These are phyloP conservation scores for Sesamia inferens DNA, from an alignment of 2,888 invertebrate genomes.

Conservation along the genomic window DNA sequence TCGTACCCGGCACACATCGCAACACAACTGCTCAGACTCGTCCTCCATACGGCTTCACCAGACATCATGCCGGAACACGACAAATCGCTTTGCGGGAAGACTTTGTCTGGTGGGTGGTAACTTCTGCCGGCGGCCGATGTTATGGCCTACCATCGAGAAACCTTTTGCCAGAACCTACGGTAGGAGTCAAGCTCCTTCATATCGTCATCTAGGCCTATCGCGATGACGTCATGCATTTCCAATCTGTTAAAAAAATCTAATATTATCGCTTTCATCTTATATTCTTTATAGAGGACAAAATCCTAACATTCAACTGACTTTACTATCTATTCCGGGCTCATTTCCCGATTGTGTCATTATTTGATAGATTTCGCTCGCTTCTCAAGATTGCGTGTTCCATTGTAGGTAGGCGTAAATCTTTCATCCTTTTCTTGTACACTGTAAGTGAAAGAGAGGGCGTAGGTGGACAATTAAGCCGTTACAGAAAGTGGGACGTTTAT, in stretches of 20 bases:
- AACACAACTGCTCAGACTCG: too few relatives aligned
- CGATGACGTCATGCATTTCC: too few relatives aligned
- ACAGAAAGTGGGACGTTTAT: conserved; percentile 63
- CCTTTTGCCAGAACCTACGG: too few relatives aligned
- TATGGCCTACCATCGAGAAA: too few relatives aligned
- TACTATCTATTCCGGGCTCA: conserved; percentile 56
- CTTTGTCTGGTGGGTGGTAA: too few relatives aligned
- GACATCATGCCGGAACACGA: too few relatives aligned
- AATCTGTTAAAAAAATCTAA: background rate
- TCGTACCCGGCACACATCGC: too few relatives aligned
- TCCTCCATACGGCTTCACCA: too few relatives aligned
- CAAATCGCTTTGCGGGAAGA: too few relatives aligned
- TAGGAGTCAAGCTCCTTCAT: too few relatives aligned
- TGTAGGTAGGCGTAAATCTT: conserved; percentile 63
- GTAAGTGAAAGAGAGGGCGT: conserved; percentile 40
- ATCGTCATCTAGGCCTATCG: too few relatives aligned
- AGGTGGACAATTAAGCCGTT: conserved; percentile 60
- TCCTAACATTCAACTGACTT: conserved; percentile 25
- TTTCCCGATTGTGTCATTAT: conserved; percentile 65
- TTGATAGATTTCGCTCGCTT: conserved; percentile 64
- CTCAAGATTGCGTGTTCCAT: conserved; percentile 64
- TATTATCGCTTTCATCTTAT: conserved; percentile 13
- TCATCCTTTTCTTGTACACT: conserved; percentile 41
- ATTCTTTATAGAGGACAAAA: conserved; percentile 21
- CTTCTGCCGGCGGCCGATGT: too few relatives aligned